These are phyloP conservation scores for Zeus faber DNA, from an alignment of 2,113 vertebrate species.

Conservation along the genomic window DNA sequence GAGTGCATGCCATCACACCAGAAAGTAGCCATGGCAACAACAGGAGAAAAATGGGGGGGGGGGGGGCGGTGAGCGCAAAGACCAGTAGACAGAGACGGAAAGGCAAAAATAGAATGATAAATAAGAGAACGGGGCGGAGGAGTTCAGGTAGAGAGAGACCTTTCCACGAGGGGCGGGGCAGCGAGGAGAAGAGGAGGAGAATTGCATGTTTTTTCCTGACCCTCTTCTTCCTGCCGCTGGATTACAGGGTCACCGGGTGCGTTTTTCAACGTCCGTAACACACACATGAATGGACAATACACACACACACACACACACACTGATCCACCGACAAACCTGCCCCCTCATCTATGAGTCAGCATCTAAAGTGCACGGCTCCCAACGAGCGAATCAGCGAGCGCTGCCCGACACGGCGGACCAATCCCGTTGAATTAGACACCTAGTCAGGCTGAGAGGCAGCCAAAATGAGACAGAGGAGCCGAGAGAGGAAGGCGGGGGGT, in stretches of 20 bases:
- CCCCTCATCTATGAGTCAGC: conserved; percentile 53
- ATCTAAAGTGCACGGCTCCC: conserved; percentile 39
- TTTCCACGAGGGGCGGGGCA: conserved; percentile 25
- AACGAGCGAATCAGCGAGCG: conserved; percentile 45
- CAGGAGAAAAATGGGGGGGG: conserved; percentile 39
- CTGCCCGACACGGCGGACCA: conserved; percentile 26
- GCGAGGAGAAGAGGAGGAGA: conserved; percentile 3
- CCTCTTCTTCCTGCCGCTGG: conserved; percentile 49
- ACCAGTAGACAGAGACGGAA: conserved; percentile 17
- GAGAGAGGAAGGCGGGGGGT: no score
- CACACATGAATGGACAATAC: conserved; percentile 41
- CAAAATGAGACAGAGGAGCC: conserved; percentile 4
- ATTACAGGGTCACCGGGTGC: conserved; percentile 44
- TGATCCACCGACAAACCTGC: conserved; percentile 25
- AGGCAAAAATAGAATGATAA: conserved; percentile 11
- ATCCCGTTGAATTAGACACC: conserved; percentile 29
- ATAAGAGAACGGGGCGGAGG: background rate
- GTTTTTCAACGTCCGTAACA: conserved; percentile 38
- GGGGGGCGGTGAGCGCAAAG: conserved; percentile 33
- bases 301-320: conserved; percentile 39
- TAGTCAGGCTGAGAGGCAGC: conserved; percentile 27
- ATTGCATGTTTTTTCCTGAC: conserved; percentile 31
- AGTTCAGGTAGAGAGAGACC: conserved; percentile 26
- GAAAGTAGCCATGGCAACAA: conserved; percentile 69
- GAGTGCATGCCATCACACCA: conserved; percentile 61